Evolutionary conservation across 2,113 vertebrate species (phyloP), one percentile per base, ranked within the genome.

Genomic region (Oryzias curvinotus): DNA sequence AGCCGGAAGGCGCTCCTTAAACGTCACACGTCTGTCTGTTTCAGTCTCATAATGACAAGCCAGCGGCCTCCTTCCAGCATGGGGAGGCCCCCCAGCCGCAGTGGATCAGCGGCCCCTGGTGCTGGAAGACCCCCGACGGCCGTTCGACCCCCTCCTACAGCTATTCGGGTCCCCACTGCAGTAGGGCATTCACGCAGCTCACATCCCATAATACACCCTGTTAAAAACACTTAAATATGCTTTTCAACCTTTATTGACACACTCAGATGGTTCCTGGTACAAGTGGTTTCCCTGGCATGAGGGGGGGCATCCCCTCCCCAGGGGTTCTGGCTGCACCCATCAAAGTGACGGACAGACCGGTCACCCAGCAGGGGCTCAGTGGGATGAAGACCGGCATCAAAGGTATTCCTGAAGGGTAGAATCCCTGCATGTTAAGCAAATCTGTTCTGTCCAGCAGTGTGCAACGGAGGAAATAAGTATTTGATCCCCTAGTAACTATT

Each of bases 341-440:
- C 80, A 97, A 93, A 92, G 95, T 99, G 77, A 90, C 95, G 1
- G 95, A 98, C 75, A 93, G 96, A 65, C 97, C 96, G 23, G 95
- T 99, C 57, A 99, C 97, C 65, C 97, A 98, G 0, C 96, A 99
- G 77, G 97, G 96, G 4, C 93, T 99, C 78, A 98, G 95, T 73
- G 97, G 97, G 68, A 98, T 98, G 94, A 98, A 98, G 90, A 98
- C 95, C 18, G 93, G 93, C 17, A 77, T 93, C 73, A 98, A 96
- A 94, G 96, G 97, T 98, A 13, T 7, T 5, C 7, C 7, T 47
- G 15, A 58, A 30, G 25, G 14, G 5, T 10, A 3, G 6, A 28
- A 57, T 17, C 26, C 26, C 5, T 5, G 5, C 6, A 5, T 28
- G 26, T 7, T 28, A 28, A 5, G 6, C 26, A 28, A 28, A 28